Evolutionary conservation across 1,140 invertebrate genomes (phyloP), one percentile per base, ranked within the genome.

Genomic region (Hyles vespertilio): DNA sequence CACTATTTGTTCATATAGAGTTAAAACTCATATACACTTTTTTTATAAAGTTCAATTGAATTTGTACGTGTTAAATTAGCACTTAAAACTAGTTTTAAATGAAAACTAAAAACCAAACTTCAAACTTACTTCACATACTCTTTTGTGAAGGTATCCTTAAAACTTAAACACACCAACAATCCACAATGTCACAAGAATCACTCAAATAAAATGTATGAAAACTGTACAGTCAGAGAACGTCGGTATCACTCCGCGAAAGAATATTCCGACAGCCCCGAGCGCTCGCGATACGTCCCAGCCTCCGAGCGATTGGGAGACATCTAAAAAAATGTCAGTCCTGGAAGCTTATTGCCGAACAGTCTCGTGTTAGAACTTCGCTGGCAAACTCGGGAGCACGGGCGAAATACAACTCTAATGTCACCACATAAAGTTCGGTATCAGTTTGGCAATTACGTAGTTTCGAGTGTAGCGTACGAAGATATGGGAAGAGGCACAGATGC

Each of bases 271-370:
- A 49, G 58, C 56, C 51, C 46, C 50, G 51, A 58, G 65, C 58
- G 48, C 36, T 52, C 52, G 47, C 58, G 68, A 72, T 67, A 78
- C 84, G 82, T 80, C 78, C 68, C 76, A 67, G 66, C 74, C 62
- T 74, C 72, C 57, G 55, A 69, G 56, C 82, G 79, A 63, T 67
- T 75, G 59, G 76, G 69, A 74, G 69, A 77, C 76, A 81, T 87
- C 84, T 87, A 85, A 85, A 84, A 22, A 84, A 84, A 87, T 82
- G 67, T 65, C 72, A 81, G 64, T 87, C 81, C 84, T 83, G 76
- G 73, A 81, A 85, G 82, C 84, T 83, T 80, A 83, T 83, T 84
- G 79, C 79, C 67, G 67, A 79, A 72, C 74, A 63, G 77, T 77
- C 76, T 75, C 69, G 69, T 65, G 73, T 79, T 77, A 62, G 67